Conservation (phyloP, 2,113 vertebrate genomes). For the Panurus biarmicus region DNA sequence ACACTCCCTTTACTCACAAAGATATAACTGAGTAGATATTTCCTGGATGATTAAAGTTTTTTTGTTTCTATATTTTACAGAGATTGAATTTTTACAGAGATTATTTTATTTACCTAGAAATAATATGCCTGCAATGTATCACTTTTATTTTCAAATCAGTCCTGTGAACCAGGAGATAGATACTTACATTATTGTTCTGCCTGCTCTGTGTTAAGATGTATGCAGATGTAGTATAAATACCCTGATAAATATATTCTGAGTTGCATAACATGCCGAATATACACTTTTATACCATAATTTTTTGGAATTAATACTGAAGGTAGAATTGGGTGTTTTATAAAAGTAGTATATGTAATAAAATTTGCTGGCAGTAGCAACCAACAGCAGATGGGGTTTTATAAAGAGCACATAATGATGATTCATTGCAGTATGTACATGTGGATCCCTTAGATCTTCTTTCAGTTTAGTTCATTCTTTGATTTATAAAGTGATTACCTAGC, state of each 20-base stretch:
- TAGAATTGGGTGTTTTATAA: constrained; percentile 30
- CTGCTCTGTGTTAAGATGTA: constrained; percentile 27
- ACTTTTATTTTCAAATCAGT: background rate
- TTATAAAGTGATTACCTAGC: background rate
- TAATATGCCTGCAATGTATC: background rate
- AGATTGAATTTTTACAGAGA: background rate
- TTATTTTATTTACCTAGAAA: constrained; percentile 36
- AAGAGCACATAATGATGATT: constrained; percentile 12
- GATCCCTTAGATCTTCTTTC: background rate
- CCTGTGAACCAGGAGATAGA: background rate
- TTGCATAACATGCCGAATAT: constrained; percentile 32
- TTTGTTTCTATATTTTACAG: background rate
- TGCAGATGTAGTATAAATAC: background rate
- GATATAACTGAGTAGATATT: background rate
- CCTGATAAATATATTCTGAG: constrained; percentile 27
- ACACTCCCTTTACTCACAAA: background rate
- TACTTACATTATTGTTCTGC: constrained; percentile 29
- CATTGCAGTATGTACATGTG: background rate
- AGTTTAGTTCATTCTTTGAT: background rate
- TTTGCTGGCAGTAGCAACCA: constrained; percentile 7
- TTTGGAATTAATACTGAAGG: background rate
- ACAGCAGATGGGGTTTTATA: constrained; percentile 4
- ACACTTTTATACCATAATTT: constrained; percentile 36
- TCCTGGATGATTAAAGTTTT: background rate
- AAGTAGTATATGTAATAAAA: constrained; percentile 39